These are phyloP conservation scores for Chromis chromis DNA, from an alignment of 2,797 vertebrate species.

Conservation along the genomic window DNA sequence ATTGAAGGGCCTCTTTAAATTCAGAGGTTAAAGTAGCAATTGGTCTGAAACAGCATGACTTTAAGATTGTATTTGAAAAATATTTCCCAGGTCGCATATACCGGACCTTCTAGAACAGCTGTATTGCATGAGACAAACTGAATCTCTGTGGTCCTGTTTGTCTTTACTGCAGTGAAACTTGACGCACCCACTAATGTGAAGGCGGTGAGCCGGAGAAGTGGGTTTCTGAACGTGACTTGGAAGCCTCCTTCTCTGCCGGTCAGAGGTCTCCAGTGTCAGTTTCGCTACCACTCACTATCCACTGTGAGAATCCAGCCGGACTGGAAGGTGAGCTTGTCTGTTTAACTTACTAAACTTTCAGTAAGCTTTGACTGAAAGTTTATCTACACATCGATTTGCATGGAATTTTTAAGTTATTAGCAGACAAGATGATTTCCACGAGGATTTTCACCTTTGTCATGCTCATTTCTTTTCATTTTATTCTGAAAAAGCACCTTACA, in stretches of 20 bases:
- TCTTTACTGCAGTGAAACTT: slow-evolving; percentile 87
- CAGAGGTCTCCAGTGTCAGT: slow-evolving; percentile 85
- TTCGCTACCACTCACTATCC: slow-evolving; percentile 82
- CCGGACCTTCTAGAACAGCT: no score
- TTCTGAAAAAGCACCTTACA: neutral
- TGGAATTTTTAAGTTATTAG: no score
- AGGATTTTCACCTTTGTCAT: no score
- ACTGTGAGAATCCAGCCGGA: slow-evolving; percentile 60
- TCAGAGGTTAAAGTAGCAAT: no score
- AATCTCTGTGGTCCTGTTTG: neutral
- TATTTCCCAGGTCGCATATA: no score
- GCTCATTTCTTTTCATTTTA: neutral
- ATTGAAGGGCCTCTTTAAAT: no score
- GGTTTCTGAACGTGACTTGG: slow-evolving; percentile 89
- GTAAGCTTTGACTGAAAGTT: neutral
- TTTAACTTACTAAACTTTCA: neutral
- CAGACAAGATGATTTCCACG: no score
- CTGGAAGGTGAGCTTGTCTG: slow-evolving; percentile 88
- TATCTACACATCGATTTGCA: no score
- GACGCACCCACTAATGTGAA: slow-evolving; percentile 82
- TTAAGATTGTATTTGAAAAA: no score
- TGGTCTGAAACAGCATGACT: no score
- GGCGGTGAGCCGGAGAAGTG: slow-evolving; percentile 83
- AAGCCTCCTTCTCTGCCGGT: slow-evolving; percentile 80
- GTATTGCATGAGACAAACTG: neutral